Evolutionary conservation across 2,888 invertebrate species (phyloP), one percentile per base, ranked within the genome.

Genomic region (Andrena camellia): DNA sequence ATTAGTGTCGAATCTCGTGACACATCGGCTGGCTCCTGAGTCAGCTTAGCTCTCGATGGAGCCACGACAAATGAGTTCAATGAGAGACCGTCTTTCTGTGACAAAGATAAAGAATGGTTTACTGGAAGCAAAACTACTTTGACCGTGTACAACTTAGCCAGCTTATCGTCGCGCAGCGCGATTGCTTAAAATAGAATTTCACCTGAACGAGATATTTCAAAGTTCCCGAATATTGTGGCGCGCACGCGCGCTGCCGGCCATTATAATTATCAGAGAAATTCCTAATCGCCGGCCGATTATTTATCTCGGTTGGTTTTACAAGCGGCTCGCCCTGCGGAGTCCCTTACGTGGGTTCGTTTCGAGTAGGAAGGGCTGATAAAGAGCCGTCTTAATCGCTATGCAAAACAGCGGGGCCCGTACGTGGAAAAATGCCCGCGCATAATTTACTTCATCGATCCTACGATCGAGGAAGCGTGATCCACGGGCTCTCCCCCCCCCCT

Each of bases 361-460:
- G 64, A 74, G 54, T 23, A 62, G 54, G 80, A 52, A 42, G 78
- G 20, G 57, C 75, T 75, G 82, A 83, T 83, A 83, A 83, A 81
- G 67, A 62, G 59, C 70, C 69, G 70, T 66, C 70, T 83, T 83
- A 83, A 83, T 83, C 82, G 82, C 42, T 83, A 83, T 83, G 82
- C 82, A 83, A 83, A 83, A 72, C 81, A 81, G 82, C 42, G 64
- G 74, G 42, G 80, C 74, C 74, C 70, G 78, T 62, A 67, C 72
- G 82, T 77, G 83, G 77, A 83, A 83, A 83, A 77, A 83, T 73
- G 72, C 62, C 66, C 73, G 83, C 82, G 83, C 82, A 77, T 77
- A 83, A 81, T 83, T 83, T 73, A 62, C 59, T 71, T 23, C 57
- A 83, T 81, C 81, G 77, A 81, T 73, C 63, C 20, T n/a, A 52